These are phyloP conservation scores for Cryptocephalus moraei DNA, from an alignment of 2,888 invertebrate genomes.

Conservation along the genomic window DNA sequence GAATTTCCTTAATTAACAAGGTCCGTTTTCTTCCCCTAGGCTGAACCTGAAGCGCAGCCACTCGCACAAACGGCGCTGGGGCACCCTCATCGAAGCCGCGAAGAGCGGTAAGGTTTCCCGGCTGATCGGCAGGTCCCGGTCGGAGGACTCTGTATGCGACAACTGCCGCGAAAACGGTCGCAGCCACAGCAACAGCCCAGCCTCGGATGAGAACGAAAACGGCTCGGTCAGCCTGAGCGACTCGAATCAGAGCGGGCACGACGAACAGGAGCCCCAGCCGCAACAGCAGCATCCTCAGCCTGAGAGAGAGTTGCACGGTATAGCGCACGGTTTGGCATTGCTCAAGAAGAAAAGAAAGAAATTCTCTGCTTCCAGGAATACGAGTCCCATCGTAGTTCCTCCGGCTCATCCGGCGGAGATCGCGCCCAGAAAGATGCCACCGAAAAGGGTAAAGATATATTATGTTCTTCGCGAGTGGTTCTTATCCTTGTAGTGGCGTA, in stretches of 20 bases:
- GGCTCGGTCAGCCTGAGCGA: constrained; percentile 59
- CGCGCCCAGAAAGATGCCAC: constrained; percentile 15
- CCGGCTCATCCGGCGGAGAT: constrained; percentile 38
- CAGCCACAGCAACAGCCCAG: constrained; percentile 46
- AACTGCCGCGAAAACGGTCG: constrained; percentile 43
- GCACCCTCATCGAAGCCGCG: constrained; percentile 78
- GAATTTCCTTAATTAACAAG: neutral
- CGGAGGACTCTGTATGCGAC: constrained; percentile 73
- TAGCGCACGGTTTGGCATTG: constrained; percentile 56
- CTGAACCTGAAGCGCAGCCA: constrained; percentile 43
- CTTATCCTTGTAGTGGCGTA: too few species aligned
- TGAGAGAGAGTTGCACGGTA: constrained; percentile 32
- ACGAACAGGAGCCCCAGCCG: constrained; percentile 4
- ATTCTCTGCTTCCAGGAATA: constrained; percentile 68
- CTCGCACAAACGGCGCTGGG: constrained; percentile 69
- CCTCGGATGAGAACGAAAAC: constrained; percentile 53
- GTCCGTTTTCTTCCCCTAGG: constrained; percentile 5
- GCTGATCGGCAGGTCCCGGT: constrained; percentile 67
- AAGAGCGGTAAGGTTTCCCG: constrained; percentile 69
- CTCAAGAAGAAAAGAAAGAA: constrained; percentile 73
- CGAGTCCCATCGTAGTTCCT: constrained; percentile 46
- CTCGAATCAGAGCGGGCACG: constrained; percentile 54
- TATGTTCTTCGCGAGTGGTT: too few species aligned
- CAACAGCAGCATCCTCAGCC: constrained; percentile 7
- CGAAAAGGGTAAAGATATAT: constrained; percentile 16